These are phyloP conservation scores for Onychorhynchus coronatus DNA, from an alignment of 2,113 vertebrate genomes.

Conservation along the genomic window DNA sequence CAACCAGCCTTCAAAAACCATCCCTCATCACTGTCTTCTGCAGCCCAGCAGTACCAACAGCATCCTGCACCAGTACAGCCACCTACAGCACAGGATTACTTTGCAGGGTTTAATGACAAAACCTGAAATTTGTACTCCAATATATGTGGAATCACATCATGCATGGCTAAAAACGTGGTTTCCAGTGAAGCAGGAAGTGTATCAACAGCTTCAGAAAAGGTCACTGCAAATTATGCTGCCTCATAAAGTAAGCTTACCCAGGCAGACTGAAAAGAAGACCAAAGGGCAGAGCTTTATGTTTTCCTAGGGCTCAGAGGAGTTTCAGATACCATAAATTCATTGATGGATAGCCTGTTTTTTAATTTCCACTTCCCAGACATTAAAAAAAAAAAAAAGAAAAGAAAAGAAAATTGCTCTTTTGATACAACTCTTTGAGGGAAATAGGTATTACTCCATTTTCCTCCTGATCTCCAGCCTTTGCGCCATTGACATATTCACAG, in stretches of 20 bases:
- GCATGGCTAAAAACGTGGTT: background rate
- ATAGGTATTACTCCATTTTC: background rate
- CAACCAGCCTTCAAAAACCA: background rate
- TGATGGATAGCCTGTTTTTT: background rate
- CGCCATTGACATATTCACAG: fast-evolving
- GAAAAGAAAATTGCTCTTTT: background rate
- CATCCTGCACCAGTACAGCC: fast-evolving
- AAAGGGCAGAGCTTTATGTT: background rate
- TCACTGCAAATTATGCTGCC: constrained; percentile 29
- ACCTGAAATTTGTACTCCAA: background rate
- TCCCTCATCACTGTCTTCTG: background rate
- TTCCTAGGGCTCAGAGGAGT: background rate
- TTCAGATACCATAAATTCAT: background rate
- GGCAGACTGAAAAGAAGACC: background rate
- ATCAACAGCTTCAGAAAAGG: constrained; percentile 27
- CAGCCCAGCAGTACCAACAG: background rate
- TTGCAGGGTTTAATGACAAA: background rate
- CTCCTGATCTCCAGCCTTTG: background rate
- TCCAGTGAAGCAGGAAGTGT: constrained; percentile 28
- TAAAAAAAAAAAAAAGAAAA: too few species aligned
- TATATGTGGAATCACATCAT: background rate
- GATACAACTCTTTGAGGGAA: background rate
- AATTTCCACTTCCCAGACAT: background rate
- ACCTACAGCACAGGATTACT: fast-evolving
- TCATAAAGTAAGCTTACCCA: constrained; percentile 8